Percentiles rank a stretch among this genome's conserved stretches.
Conservation (phyloP, 2,113 vertebrate genomes). For the Paradisaea rubra region DNA sequence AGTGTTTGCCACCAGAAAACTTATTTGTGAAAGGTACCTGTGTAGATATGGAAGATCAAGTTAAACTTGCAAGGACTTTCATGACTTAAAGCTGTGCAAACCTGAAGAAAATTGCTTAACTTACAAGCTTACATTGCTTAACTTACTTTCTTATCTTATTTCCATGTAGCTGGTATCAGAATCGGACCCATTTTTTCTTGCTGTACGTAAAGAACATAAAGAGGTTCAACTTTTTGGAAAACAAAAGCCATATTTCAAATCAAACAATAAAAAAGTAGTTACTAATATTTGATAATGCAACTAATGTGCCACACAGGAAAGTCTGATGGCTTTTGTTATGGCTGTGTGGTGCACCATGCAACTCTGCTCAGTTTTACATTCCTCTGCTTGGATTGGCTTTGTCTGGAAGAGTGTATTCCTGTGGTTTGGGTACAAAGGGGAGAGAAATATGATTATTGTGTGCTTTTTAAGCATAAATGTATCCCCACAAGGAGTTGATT, state of each 20-base stretch:
- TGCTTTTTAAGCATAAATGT: not conserved
- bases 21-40: not conserved
- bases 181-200: not conserved
- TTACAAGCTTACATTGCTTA: not conserved
- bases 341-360: no score
- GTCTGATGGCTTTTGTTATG: not conserved
- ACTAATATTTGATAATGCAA: rapidly evolving
- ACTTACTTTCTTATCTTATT: not conserved
- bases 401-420: not conserved
- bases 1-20: not conserved
- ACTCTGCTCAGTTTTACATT: not conserved
- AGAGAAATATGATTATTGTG: not conserved
- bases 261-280: not conserved
- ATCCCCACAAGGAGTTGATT: not conserved
- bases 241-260: not conserved
- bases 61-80: not conserved
- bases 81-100: not conserved
- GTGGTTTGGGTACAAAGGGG: not conserved
- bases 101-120: not conserved
- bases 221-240: not conserved
- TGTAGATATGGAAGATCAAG: not conserved
- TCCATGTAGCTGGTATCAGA: not conserved
- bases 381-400: not conserved
- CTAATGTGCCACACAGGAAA: not conserved
- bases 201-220: not conserved